Evolutionary conservation across 2,888 invertebrate genomes (phyloP).

Genomic region (Tinea pellionella): DNA sequence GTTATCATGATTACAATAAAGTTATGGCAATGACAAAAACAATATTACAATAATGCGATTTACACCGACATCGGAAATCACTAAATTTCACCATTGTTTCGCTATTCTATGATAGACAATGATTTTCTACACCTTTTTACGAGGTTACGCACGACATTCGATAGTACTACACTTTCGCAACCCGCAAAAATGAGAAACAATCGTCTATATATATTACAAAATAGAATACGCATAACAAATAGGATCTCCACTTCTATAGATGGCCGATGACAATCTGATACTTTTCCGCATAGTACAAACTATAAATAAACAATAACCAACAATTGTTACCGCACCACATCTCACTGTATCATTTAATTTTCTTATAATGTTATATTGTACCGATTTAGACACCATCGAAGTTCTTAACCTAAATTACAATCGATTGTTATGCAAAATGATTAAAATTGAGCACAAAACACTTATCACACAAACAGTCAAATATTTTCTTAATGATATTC

Average conservation of each 20-base stretch:
- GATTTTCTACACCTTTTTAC: conserved; percentile 54
- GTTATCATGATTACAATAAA: not conserved
- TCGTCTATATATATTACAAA: conserved; percentile 29
- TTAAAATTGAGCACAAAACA: conserved; percentile 38
- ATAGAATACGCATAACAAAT: conserved; percentile 7
- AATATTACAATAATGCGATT: not conserved
- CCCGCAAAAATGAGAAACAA: conserved; percentile 38
- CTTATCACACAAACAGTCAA: conserved; percentile 29
- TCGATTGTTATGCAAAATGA: conserved; percentile 68
- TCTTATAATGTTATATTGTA: conserved; percentile 47
- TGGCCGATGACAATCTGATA: conserved; percentile 56
- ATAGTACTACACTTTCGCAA: conserved; percentile 55
- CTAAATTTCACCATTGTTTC: conserved; percentile 46
- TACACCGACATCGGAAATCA: not conserved
- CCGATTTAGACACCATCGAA: conserved; percentile 45
- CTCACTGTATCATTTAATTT: conserved; percentile 20
- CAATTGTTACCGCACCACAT: not conserved
- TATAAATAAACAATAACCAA: conserved; percentile 57
- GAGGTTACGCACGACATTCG: conserved; percentile 58
- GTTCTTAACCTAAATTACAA: conserved; percentile 67
- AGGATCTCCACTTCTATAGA: not conserved
- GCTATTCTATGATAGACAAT: conserved; percentile 34
- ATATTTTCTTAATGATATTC: conserved; percentile 33
- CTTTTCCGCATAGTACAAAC: conserved; percentile 44
- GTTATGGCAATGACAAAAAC: not conserved